These are phyloP conservation scores for Entelurus aequoreus DNA, from an alignment of 2,113 vertebrate genomes.

Conservation along the genomic window DNA sequence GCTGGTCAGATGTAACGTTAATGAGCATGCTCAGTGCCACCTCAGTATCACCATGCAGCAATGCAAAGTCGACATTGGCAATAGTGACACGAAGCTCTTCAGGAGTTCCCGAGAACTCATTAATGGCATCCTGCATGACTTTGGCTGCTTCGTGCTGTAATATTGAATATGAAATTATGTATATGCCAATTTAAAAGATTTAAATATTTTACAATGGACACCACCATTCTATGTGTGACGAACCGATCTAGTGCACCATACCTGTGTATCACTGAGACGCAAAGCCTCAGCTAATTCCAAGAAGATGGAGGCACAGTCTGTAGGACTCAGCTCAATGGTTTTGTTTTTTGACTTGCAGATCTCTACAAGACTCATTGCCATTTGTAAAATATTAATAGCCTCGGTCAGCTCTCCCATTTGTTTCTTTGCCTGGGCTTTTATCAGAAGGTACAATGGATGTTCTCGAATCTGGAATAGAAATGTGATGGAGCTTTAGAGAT, in stretches of 20 bases:
- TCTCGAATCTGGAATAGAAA: constrained; percentile 79
- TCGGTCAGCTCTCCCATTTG: constrained; percentile 84
- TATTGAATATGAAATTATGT: constrained; percentile 7
- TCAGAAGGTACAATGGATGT: constrained; percentile 89
- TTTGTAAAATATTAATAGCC: constrained; percentile 90
- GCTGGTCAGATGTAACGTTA: constrained; percentile 84
- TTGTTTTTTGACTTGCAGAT: constrained; percentile 82
- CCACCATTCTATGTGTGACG: background rate
- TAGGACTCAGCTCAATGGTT: constrained; percentile 74
- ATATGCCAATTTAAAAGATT: background rate
- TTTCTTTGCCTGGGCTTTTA: constrained; percentile 90
- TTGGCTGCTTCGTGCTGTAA: constrained; percentile 91
- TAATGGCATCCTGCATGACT: constrained; percentile 93
- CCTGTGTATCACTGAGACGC: constrained; percentile 88
- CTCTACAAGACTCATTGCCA: constrained; percentile 88
- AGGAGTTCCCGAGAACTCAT: constrained; percentile 89
- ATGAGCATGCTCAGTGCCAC: constrained; percentile 87
- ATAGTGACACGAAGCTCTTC: constrained; percentile 90
- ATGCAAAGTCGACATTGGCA: constrained; percentile 86
- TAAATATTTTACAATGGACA: background rate
- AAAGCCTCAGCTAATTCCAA: constrained; percentile 89
- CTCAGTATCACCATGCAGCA: constrained; percentile 85
- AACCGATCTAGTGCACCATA: constrained; percentile 31
- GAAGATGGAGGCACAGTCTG: constrained; percentile 85
- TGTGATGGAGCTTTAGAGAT: background rate